Percentiles rank a stretch among this genome's conserved stretches.
Conservation (phyloP, 1,140 invertebrate genomes). For the Temnothorax nylanderi region DNA sequence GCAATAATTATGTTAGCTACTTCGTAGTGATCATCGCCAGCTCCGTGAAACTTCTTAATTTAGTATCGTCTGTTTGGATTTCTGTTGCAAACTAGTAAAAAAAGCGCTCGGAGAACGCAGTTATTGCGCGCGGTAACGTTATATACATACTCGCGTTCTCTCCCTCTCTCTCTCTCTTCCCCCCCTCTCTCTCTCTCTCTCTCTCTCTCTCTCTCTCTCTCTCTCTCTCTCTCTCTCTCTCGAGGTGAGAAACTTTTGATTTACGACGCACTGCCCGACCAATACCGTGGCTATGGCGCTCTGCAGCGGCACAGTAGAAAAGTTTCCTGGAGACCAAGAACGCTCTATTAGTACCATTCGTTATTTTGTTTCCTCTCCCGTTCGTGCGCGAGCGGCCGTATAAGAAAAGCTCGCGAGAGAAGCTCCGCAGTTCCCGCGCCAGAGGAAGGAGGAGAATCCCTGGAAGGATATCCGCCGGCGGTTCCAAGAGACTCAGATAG, state of each 20-base stretch:
- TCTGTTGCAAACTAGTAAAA: conserved; percentile 1
- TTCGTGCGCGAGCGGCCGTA: conserved; percentile 23
- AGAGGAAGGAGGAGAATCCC: conserved; percentile 44
- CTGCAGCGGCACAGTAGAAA: conserved; percentile 49
- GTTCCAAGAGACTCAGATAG: conserved; percentile 69
- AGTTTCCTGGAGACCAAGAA: conserved; percentile 72
- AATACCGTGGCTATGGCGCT: conserved; percentile 49
- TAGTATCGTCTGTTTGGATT: neutral
- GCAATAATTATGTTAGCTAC: neutral
- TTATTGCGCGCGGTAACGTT: conserved; percentile 51
- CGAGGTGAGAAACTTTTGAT: conserved; percentile 77
- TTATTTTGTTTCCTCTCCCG: conserved; percentile 73
- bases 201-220: neutral
- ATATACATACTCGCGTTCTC: conserved; percentile 41
- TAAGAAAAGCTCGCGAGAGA: conserved; percentile 64
- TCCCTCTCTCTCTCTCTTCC: neutral
- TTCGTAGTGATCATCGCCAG: neutral
- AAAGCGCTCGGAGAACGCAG: conserved; percentile 38
- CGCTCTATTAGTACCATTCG: conserved; percentile 78
- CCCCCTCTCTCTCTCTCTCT: neutral
- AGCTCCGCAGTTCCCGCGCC: conserved; percentile 60
- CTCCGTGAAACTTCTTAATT: conserved; percentile 37
- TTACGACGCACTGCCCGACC: conserved; percentile 65
- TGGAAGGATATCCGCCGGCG: conserved; percentile 70
- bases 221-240: neutral